Base-by-base conservation (phyloP, 2,797 vertebrate genomes). In the Eurystomus glaucurus region DNA sequence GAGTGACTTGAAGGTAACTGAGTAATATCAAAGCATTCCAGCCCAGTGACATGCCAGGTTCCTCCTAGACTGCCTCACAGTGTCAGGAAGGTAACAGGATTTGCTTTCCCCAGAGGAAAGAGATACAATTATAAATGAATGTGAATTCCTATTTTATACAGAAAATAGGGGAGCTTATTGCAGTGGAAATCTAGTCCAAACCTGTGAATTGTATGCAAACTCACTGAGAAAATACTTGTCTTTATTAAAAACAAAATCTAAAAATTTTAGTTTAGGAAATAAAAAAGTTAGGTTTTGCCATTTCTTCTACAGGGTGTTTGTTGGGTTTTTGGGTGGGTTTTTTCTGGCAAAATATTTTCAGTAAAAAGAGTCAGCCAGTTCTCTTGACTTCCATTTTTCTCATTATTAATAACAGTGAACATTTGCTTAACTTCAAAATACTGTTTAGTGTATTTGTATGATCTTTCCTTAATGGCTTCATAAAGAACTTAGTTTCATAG, bases 21-120 rank as follows among this genome's bases (percentile, higher is more conserved):
- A 52, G 33, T 80, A 88, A 65, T 85, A 92, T 65, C 79, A 88
- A 95, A 95, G 82, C 65, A 52, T 95, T 88, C 77, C 80, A 95
- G 57, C 31, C 43, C 14, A 45, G 35, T 48, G 75, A 33, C 72
- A n/a, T 81, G 64, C 37, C 76, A 88, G 31, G 45, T 46, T 85
- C 48, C 60, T 88, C 55, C 39, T 77, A 71, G 35, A 52, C 28
- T 90, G 57, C 60, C 22, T 74, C 33, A 71, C 45, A 57, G 18
- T 55, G 43, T 93, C 20, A 41, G 46, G 68, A 83, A 94, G 41
- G 50, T 85, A 94, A 75, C n/a, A 90, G 35, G 20, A 90, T 93
- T 92, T 90, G 20, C 39, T 77, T 85, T 91, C n/a, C 35, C 37
- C 28, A 2, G 3, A 70, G 52, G n/a, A 68, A 74, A 70, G 39